These are phyloP conservation scores for Hoplostethus atlanticus DNA, from an alignment of 2,797 vertebrate genomes.

Conservation along the genomic window DNA sequence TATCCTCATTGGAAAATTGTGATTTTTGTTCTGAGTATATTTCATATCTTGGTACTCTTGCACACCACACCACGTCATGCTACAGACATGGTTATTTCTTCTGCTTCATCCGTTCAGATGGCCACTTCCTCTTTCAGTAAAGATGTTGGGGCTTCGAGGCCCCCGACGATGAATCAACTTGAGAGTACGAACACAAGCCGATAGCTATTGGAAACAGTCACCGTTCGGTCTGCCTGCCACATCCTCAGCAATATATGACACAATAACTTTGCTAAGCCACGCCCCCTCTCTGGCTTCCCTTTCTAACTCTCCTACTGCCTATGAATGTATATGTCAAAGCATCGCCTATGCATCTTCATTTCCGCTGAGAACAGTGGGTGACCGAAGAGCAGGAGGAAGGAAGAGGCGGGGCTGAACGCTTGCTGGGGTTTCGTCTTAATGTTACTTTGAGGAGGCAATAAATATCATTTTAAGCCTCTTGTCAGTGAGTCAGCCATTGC, in stretches of 20 bases:
- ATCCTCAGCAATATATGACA: conserved; percentile 31
- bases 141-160: neutral
- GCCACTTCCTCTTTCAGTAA: conserved; percentile 2
- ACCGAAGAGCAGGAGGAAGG: conserved; percentile 38
- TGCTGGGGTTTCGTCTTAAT: conserved; percentile 34
- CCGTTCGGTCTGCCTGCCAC: conserved; percentile 30
- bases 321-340: conserved; percentile 51
- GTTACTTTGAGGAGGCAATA: conserved; percentile 46
- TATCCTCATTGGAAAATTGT: no score
- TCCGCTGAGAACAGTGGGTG: conserved; percentile 39
- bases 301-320: conserved; percentile 11
- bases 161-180: conserved; percentile 26
- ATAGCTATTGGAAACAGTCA: conserved; percentile 1
- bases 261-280: conserved; percentile 33
- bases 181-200: conserved; percentile 16
- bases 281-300: conserved; percentile 28
- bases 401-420: conserved; percentile 31
- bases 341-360: conserved; percentile 45
- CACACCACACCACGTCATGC: no score
- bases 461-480: conserved; percentile 47
- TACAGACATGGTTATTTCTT: neutral
- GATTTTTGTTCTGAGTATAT: neutral
- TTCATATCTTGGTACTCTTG: neutral
- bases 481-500: conserved; percentile 38
- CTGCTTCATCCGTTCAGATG: neutral